Conservation (phyloP, 2,113 vertebrate species). For the Anolis carolinensis region DNA sequence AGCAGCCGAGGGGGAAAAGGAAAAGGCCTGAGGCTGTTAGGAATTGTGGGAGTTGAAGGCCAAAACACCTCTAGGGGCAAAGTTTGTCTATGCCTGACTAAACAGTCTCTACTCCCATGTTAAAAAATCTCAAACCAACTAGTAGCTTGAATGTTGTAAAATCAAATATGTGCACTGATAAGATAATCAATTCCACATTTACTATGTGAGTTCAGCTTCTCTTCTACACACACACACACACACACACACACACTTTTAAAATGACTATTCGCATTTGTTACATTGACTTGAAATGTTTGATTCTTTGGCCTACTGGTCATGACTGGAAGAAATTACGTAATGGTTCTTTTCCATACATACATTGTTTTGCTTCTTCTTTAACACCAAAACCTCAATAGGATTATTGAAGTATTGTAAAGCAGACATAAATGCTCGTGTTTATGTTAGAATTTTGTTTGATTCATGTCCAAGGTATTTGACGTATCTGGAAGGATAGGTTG, state of each 20-base stretch:
- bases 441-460: background rate
- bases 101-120: background rate
- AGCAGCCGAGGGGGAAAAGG: too few relatives aligned
- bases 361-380: background rate
- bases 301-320: background rate
- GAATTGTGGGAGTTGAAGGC: too few relatives aligned
- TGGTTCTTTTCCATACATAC: background rate
- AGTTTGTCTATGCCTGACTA: too few relatives aligned
- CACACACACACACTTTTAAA: background rate
- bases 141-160: slow-evolving; percentile 7
- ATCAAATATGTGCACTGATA: slow-evolving; percentile 18
- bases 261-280: background rate
- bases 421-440: background rate
- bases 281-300: background rate
- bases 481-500: background rate
- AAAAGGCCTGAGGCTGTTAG: too few relatives aligned
- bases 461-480: background rate
- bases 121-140: rapidly evolving
- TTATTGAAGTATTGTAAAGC: background rate
- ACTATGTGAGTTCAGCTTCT: background rate
- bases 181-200: slow-evolving; percentile 29
- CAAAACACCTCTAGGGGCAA: too few relatives aligned
- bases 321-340: background rate
- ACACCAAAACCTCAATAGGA: background rate
- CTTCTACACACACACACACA: background rate